These are phyloP conservation scores for Branchellion lobata DNA, from an alignment of 2,888 invertebrate species.

Conservation along the genomic window DNA sequence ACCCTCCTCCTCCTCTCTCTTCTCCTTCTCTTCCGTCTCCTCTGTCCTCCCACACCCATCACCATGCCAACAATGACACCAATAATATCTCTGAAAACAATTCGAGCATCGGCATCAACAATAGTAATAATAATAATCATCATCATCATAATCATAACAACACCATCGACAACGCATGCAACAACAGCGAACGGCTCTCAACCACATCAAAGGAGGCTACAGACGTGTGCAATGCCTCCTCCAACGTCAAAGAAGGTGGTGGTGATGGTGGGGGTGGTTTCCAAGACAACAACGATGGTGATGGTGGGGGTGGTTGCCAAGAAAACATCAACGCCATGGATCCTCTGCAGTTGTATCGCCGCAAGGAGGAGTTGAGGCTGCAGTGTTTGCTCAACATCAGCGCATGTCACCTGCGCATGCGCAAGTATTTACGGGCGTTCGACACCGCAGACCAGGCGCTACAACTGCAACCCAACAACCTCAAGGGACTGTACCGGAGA, in stretches of 20 bases:
- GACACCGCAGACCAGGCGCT: slow-evolving; percentile 33
- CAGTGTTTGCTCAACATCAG: slow-evolving; percentile 28
- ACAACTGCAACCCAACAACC: slow-evolving; percentile 25
- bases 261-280: too few relatives aligned
- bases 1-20: not conserved
- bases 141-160: not conserved
- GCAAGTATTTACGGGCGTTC: slow-evolving; percentile 39
- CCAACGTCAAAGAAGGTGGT: too few relatives aligned
- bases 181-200: not conserved
- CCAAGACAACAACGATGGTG: not conserved
- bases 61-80: not conserved
- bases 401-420: slow-evolving; percentile 40
- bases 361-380: slow-evolving; percentile 13
- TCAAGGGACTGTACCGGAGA: slow-evolving; percentile 43
- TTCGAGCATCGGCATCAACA: not conserved
- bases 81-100: not conserved
- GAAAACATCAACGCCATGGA: not conserved
- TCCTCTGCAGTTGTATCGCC: not conserved
- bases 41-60: not conserved
- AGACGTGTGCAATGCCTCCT: too few relatives aligned
- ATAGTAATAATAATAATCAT: too few relatives aligned
- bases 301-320: too few relatives aligned
- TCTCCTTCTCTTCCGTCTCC: not conserved
- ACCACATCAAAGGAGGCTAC: not conserved
- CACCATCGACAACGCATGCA: not conserved